These are phyloP conservation scores for Drosophila varians DNA, from an alignment of 1,140 invertebrate genomes.

Conservation along the genomic window DNA sequence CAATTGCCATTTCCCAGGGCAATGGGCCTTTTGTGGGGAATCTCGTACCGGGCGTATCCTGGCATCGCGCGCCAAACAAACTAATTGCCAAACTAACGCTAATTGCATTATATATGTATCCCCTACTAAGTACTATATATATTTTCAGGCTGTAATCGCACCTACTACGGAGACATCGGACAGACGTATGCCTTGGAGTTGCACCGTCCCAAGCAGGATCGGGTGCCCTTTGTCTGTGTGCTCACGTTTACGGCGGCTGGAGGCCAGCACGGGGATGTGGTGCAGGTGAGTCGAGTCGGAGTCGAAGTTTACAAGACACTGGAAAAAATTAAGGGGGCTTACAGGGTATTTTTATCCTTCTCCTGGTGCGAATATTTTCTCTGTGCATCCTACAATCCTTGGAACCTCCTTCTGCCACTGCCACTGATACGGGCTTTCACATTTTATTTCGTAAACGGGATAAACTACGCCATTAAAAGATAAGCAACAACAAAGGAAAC, in stretches of 20 bases:
- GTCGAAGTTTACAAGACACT: not conserved
- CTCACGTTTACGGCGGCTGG: slow-evolving; percentile 93
- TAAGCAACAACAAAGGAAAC: slow-evolving; percentile 57
- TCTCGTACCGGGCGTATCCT: slow-evolving; percentile 27
- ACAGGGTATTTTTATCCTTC: not conserved
- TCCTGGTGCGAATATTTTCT: too few relatives aligned
- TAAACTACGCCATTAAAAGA: slow-evolving; percentile 78
- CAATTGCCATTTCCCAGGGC: slow-evolving; percentile 24
- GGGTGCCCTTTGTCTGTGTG: slow-evolving; percentile 92
- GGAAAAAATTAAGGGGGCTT: not conserved
- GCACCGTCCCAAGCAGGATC: slow-evolving; percentile 91
- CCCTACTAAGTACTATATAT: not conserved
- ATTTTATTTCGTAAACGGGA: slow-evolving; percentile 74
- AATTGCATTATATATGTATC: slow-evolving; percentile 56
- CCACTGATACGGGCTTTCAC: slow-evolving; percentile 43
- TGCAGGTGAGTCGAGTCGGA: slow-evolving; percentile 87
- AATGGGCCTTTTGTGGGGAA: slow-evolving; percentile 11
- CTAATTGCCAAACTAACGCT: slow-evolving; percentile 63
- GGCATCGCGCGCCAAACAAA: slow-evolving; percentile 40
- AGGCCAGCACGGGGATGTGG: slow-evolving; percentile 91
- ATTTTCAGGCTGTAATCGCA: slow-evolving; percentile 92
- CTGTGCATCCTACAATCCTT: not conserved
- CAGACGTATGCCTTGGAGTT: slow-evolving; percentile 92
- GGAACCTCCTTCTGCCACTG: not conserved
- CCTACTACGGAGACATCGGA: slow-evolving; percentile 93